phyloP scores from a whole-genome alignment of 1,140 invertebrate genomes.

The Zaprionus capensis region DNA sequence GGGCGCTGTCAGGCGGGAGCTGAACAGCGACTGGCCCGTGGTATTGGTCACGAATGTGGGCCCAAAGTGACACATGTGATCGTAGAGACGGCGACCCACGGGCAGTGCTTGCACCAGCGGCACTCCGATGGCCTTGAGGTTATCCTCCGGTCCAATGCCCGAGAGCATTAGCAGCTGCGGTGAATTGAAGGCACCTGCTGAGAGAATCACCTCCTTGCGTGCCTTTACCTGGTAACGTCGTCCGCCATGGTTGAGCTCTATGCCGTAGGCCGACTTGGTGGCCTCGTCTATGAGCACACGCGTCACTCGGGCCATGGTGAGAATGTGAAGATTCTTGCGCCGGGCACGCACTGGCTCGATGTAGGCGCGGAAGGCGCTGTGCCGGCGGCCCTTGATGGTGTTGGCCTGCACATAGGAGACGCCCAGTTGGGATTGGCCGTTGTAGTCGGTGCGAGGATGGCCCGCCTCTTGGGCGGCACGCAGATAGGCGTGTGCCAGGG shows the following conservation, averaged over 20 bases:
- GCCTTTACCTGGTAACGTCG: slow-evolving; percentile 85
- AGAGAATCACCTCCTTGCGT: slow-evolving; percentile 89
- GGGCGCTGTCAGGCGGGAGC: slow-evolving; percentile 74
- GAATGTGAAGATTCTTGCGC: slow-evolving; percentile 88
- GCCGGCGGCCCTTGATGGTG: slow-evolving; percentile 85
- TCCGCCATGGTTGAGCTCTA: slow-evolving; percentile 86
- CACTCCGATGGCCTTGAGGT: slow-evolving; percentile 88
- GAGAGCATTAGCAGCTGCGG: slow-evolving; percentile 93
- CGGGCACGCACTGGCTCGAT: slow-evolving; percentile 85
- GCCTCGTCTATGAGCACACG: slow-evolving; percentile 87
- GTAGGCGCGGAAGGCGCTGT: slow-evolving; percentile 87
- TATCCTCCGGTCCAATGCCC: slow-evolving; percentile 89
- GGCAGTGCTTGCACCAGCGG: slow-evolving; percentile 87
- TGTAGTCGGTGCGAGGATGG: slow-evolving; percentile 87
- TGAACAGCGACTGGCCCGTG: slow-evolving; percentile 75
- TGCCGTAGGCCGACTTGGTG: slow-evolving; percentile 87
- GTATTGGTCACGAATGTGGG: slow-evolving; percentile 86
- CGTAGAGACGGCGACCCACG: slow-evolving; percentile 90
- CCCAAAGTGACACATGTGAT: slow-evolving; percentile 90
- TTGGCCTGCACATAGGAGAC: slow-evolving; percentile 89
- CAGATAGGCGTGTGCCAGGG: slow-evolving; percentile 87
- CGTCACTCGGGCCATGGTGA: slow-evolving; percentile 86
- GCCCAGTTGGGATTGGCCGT: slow-evolving; percentile 87
- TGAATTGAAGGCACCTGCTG: slow-evolving; percentile 90
- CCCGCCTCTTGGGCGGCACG: slow-evolving; percentile 87